phyloP scores from a whole-genome alignment of 2,113 vertebrate genomes.

The Irena cyanogastra region DNA sequence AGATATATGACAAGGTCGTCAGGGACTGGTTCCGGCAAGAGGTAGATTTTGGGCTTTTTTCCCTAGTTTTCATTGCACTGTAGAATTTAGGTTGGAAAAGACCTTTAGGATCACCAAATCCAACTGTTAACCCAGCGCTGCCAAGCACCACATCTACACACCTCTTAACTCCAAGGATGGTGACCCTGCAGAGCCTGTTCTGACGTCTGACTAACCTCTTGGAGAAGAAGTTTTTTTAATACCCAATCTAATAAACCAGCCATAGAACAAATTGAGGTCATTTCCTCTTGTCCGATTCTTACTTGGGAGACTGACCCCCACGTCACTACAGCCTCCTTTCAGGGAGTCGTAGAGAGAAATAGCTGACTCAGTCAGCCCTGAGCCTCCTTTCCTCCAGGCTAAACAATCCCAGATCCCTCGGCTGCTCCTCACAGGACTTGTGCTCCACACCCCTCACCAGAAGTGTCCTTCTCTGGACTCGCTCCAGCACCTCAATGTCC shows the following conservation, averaged over 20 bases:
- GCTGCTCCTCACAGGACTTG: background rate
- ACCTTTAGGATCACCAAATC: background rate
- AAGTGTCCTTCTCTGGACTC: background rate
- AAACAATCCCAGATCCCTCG: background rate
- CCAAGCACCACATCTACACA: background rate
- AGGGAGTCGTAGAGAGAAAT: fast-evolving
- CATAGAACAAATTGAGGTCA: background rate
- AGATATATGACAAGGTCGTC: background rate
- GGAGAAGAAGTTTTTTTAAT: background rate
- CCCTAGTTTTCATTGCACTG: background rate
- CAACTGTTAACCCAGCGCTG: background rate
- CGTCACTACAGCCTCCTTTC: background rate
- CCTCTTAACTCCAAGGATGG: background rate
- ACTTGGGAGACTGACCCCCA: background rate
- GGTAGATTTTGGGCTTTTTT: fast-evolving
- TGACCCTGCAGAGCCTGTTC: background rate
- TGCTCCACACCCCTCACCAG: background rate
- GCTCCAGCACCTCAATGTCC: fast-evolving
- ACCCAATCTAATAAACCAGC: background rate
- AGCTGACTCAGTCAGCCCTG: no score
- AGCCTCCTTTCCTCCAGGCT: background rate
- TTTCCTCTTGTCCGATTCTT: background rate
- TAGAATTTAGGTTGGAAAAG: background rate
- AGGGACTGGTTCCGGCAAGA: background rate
- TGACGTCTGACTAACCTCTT: background rate